Base-by-base conservation (phyloP, 2,113 vertebrate genomes). In the Furnarius figulus region DNA sequence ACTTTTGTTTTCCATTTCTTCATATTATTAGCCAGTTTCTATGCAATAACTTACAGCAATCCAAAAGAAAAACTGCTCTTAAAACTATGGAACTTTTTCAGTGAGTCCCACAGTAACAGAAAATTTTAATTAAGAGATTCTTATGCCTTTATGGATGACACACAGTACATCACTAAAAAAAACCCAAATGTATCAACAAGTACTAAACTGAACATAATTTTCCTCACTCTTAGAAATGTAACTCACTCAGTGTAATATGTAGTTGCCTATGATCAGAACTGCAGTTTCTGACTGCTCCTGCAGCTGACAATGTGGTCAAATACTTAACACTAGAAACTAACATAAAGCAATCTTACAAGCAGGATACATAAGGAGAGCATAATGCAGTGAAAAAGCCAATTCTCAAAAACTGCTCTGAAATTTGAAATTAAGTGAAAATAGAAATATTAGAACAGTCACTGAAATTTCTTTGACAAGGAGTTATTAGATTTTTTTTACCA, bases 101-200 rank as follows among this genome's bases (percentile, higher is more conserved):
- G 56, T n/a, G 50, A 89, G 28, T n/a, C 8, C 2, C 27, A 52
- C 30, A 55, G 8, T 52, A 62, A 62, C 1, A 5, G 10, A 50
- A 82, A 50, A 20, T 66, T 40, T 87, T 59, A 49, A 81, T 78
- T 58, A 75, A 71, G 12, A 25, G 15, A 67, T 42, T 44, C 28
- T 70, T 55, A 56, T 3, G 87, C 28, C 6, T 25, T 56, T 55
- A 39, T 8, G 53, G 37, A 55, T 63, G 20, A 72, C 30, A 71
- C 6, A 67, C 1, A 25, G 13, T 11, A 40, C 9, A 25, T 59
- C 18, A 55, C 31, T 50, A 33, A 39, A 87, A 75, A 44, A 44
- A 21, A 1, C 5, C 2, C 16, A 9, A 9, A 61, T 1, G 0
- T 3, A 81, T 35, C 12, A 76, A 20, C 10, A 37, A 77, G 14